Evolutionary conservation across 2,113 vertebrate genomes (phyloP).

Genomic region (Corythoichthys intestinalis): DNA sequence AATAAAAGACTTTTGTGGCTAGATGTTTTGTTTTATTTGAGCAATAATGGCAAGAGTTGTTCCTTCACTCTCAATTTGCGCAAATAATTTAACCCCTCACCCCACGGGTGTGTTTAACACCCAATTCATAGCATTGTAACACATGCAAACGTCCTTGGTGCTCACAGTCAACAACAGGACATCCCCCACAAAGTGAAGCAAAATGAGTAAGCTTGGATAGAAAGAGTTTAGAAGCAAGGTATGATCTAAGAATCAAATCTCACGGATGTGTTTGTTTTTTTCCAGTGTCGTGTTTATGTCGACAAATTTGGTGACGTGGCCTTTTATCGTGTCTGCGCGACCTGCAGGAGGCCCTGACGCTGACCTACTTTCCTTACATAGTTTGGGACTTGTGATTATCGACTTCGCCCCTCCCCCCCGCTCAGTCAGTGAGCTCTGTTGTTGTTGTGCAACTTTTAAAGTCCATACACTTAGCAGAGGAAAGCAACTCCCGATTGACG

Average conservation of each 20-base stretch:
- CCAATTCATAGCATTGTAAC: too few relatives aligned
- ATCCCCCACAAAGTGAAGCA: not conserved
- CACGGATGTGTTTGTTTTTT: not conserved
- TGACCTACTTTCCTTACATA: slow-evolving; percentile 68
- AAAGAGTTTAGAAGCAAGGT: not conserved
- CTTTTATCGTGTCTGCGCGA: slow-evolving; percentile 20
- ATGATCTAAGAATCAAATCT: not conserved
- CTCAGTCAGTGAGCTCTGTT: not conserved
- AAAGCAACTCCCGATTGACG: not conserved
- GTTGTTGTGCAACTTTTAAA: slow-evolving; percentile 47
- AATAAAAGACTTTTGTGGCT: not conserved
- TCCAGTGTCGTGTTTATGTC: slow-evolving; percentile 5
- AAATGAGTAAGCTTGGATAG: not conserved
- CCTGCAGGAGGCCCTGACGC: slow-evolving; percentile 23
- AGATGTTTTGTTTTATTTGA: too few relatives aligned
- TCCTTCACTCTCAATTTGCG: not conserved
- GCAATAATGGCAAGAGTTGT: too few relatives aligned
- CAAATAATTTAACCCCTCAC: not conserved
- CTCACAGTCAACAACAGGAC: not conserved
- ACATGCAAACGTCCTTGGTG: not conserved
- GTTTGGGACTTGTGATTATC: slow-evolving; percentile 22
- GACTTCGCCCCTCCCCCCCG: slow-evolving; percentile 13
- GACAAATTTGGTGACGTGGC: slow-evolving; percentile 34
- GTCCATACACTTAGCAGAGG: not conserved
- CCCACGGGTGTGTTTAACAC: too few relatives aligned